Evolutionary conservation across 2,797 vertebrate species (phyloP).

Genomic region (Selene dorsalis): DNA sequence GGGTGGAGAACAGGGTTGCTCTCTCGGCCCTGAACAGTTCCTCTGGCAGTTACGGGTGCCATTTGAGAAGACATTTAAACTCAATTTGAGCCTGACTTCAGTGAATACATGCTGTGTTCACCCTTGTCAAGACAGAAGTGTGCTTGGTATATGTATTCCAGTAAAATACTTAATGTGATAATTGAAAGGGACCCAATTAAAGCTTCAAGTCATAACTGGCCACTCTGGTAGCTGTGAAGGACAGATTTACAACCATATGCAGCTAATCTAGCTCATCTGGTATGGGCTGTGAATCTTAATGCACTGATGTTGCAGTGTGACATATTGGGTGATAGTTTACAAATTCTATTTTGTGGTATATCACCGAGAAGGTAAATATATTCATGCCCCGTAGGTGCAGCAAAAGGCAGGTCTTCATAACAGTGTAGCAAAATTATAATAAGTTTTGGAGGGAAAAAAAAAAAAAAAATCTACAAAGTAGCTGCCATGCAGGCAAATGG

Average conservation of each 20-base stretch:
- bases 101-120: slow-evolving; percentile 70
- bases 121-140: slow-evolving; percentile 65
- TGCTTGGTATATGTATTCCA: slow-evolving; percentile 71
- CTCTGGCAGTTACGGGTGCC: slow-evolving; percentile 64
- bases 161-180: slow-evolving; percentile 78
- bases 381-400: neutral
- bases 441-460: neutral
- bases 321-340: slow-evolving; percentile 36
- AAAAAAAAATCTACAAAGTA: slow-evolving; percentile 10
- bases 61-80: slow-evolving; percentile 82
- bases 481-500: slow-evolving; percentile 20
- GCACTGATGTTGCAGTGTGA: slow-evolving; percentile 51
- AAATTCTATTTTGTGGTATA: slow-evolving; percentile 22
- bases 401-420: neutral
- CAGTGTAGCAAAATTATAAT: slow-evolving; percentile 14
- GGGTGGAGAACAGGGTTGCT: slow-evolving; percentile 65
- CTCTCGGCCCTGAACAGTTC: slow-evolving; percentile 68
- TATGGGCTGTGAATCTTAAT: slow-evolving; percentile 68
- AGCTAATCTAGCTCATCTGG: slow-evolving; percentile 67
- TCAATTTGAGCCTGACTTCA: slow-evolving; percentile 74
- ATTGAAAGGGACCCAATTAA: slow-evolving; percentile 82
- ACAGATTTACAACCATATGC: slow-evolving; percentile 77
- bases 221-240: slow-evolving; percentile 68
- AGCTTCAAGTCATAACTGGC: slow-evolving; percentile 70
- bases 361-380: slow-evolving; percentile 15